These are phyloP conservation scores for Rhorus exstirpatorius DNA, from an alignment of 2,888 invertebrate species.

Conservation along the genomic window DNA sequence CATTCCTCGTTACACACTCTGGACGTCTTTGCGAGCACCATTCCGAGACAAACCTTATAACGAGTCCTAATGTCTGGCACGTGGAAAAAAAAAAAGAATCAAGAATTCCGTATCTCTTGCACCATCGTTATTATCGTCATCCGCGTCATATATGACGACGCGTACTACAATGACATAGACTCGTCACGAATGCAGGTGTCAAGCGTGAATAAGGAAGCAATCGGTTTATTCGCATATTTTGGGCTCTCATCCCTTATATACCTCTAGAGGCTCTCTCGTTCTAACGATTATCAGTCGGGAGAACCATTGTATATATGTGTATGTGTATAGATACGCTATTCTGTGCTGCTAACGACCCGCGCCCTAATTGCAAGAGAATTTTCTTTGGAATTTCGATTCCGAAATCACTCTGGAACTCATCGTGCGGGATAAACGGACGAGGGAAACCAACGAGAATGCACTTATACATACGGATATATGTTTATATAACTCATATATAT, in stretches of 20 bases:
- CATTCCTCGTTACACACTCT: constrained; percentile 26
- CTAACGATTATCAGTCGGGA: too few relatives aligned
- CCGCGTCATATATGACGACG: too few relatives aligned
- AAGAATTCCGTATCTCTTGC: not conserved
- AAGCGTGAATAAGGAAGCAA: not conserved
- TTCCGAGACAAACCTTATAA: not conserved
- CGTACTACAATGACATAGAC: too few relatives aligned
- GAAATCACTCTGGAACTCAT: constrained; percentile 66
- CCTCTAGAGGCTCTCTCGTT: too few relatives aligned
- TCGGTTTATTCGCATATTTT: constrained; percentile 32
- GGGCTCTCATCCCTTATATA: not conserved
- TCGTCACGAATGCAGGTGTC: not conserved
- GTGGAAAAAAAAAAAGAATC: not conserved
- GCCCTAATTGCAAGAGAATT: constrained; percentile 74
- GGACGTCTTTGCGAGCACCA: constrained; percentile 2
- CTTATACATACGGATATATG: constrained; percentile 17
- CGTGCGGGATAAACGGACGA: constrained; percentile 50
- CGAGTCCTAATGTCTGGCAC: constrained; percentile 11
- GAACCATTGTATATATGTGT: too few relatives aligned
- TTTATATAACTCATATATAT: not conserved
- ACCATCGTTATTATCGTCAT: constrained; percentile 7
- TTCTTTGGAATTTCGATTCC: constrained; percentile 75
- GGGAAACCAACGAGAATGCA: constrained; percentile 59
- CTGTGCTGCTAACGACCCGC: constrained; percentile 71
- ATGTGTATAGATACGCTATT: not conserved